Percentiles rank a stretch among this genome's conserved stretches.
Conservation (phyloP, 1,140 invertebrate genomes). For the Heliconius hewitsoni region DNA sequence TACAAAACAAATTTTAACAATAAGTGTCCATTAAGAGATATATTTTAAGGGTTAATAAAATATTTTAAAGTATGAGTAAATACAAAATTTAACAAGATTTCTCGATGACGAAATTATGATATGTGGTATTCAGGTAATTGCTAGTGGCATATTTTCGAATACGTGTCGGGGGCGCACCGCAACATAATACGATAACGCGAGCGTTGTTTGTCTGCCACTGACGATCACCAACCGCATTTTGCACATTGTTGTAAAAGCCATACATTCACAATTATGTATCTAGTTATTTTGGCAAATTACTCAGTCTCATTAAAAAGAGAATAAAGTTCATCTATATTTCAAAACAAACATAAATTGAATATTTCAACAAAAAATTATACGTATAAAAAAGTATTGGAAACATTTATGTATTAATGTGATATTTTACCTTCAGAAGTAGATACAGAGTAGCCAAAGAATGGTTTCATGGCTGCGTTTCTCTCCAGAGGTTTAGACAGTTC, state of each 20-base stretch:
- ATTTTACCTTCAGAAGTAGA: constrained; percentile 51
- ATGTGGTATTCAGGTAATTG: constrained; percentile 14
- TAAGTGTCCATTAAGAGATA: not conserved
- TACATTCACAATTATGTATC: not conserved
- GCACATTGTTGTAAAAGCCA: constrained; percentile 24
- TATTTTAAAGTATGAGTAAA: not conserved
- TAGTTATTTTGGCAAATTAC: not conserved
- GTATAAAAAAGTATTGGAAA: too few species aligned
- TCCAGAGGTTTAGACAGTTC: constrained; percentile 52
- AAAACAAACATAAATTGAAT: too few species aligned
- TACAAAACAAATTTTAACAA: too few species aligned
- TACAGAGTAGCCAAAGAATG: constrained; percentile 53
- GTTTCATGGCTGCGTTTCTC: constrained; percentile 50
- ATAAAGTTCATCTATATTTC: too few species aligned
- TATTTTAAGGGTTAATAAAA: not conserved
- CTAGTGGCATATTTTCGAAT: constrained; percentile 16
- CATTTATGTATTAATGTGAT: not conserved
- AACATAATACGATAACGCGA: constrained; percentile 29
- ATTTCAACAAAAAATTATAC: too few species aligned
- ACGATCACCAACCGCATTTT: constrained; percentile 21
- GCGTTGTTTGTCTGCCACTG: constrained; percentile 30
- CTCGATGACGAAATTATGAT: not conserved
- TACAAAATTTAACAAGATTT: not conserved
- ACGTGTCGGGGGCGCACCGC: constrained; percentile 9
- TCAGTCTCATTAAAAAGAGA: not conserved